Conservation (phyloP, 2,888 invertebrate genomes). For the Eutolmus rufibarbis region DNA sequence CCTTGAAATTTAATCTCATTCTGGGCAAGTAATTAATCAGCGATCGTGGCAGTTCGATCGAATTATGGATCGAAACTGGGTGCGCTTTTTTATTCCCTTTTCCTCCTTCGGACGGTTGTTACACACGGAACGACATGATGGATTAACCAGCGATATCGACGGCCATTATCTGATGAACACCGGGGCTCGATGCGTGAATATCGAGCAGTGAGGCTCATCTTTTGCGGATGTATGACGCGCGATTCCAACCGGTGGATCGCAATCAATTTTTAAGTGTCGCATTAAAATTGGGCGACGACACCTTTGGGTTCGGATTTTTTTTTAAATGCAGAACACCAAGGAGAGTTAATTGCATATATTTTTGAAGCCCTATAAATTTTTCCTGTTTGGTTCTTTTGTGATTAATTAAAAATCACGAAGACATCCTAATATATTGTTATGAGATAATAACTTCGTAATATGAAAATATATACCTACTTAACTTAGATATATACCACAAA, state of each 20-base stretch:
- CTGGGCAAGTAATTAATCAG: constrained; percentile 33
- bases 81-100: background rate
- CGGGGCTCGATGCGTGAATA: background rate
- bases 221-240: background rate
- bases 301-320: background rate
- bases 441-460: too few species aligned
- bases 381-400: background rate
- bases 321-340: background rate
- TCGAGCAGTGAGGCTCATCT: background rate
- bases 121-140: background rate
- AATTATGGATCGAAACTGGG: background rate
- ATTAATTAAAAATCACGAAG: background rate
- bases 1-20: constrained; percentile 35
- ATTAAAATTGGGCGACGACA: background rate
- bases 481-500: too few species aligned
- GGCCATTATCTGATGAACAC: background rate
- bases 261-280: background rate
- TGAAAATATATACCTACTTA: too few species aligned
- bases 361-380: background rate
- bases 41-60: constrained; percentile 24
- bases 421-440: background rate
- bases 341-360: background rate
- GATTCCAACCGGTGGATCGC: background rate
- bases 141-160: constrained; percentile 6
- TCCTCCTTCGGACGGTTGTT: background rate